Evolutionary conservation across 2,113 vertebrate species (phyloP).

Genomic region (Turdus rufiventris): DNA sequence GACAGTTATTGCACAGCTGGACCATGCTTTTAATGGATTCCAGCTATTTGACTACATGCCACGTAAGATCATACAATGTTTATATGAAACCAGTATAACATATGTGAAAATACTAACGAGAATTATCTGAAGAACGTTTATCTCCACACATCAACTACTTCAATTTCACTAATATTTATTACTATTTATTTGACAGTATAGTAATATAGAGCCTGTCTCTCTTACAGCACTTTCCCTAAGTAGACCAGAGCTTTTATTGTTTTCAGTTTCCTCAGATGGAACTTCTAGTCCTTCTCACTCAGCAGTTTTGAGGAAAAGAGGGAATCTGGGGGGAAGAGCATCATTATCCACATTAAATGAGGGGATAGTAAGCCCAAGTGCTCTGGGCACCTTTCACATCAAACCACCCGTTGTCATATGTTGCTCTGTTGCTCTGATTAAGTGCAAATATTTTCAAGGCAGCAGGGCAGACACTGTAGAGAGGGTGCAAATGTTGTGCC

Average conservation of each 20-base stretch:
- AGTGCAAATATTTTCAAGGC: slow-evolving; percentile 22
- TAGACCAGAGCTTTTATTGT: neutral
- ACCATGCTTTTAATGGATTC: slow-evolving; percentile 40
- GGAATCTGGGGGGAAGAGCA: neutral
- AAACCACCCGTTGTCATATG: neutral
- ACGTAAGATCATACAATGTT: neutral
- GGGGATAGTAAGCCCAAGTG: neutral
- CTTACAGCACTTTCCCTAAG: neutral
- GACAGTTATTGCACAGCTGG: slow-evolving; percentile 48
- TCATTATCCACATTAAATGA: neutral
- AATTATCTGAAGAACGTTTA: neutral
- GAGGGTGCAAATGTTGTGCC: neutral
- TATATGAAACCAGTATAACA: neutral
- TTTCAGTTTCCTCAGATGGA: neutral
- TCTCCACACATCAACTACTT: neutral
- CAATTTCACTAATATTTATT: neutral
- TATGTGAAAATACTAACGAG: neutral
- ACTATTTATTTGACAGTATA: neutral
- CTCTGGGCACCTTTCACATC: neutral
- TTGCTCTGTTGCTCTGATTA: slow-evolving; percentile 1
- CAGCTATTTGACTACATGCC: slow-evolving; percentile 26
- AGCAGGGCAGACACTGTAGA: neutral
- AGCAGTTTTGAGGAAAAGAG: neutral
- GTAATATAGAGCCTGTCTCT: neutral
- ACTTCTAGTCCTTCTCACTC: neutral